Evolutionary conservation across 23 tunicate genomes (phyloP).

Genomic region (Styela plicata): DNA sequence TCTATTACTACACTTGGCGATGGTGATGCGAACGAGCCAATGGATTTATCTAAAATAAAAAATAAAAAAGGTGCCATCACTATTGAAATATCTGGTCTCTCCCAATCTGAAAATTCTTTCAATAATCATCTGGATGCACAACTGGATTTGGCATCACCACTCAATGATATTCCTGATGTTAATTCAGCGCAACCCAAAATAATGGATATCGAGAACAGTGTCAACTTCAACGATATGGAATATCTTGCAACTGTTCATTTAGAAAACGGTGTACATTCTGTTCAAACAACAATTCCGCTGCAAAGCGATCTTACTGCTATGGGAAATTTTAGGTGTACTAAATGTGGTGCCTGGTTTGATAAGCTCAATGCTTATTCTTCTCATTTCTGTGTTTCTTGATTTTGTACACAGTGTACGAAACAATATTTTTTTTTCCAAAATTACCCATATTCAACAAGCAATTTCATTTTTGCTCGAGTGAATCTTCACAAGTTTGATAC

Average conservation of each 20-base stretch:
- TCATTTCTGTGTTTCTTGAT: constrained; percentile 5
- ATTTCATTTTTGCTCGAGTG: no score
- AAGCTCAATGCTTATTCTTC: neutral
- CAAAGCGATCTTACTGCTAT: neutral
- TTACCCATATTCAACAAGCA: no score
- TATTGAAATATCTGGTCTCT: no score
- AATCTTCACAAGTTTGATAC: no score
- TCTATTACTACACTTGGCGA: neutral
- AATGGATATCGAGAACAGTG: neutral
- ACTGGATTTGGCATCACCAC: neutral
- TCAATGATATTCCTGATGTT: neutral
- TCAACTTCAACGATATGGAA: no score
- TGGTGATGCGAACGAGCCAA: neutral
- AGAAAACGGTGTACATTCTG: neutral
- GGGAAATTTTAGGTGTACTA: constrained; percentile 17
- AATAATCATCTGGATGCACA: neutral
- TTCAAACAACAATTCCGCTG: neutral
- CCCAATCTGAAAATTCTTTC: no score
- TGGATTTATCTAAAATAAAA: neutral
- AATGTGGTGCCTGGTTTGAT: constrained; percentile 19
- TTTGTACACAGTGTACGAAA: neutral
- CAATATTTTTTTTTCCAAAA: neutral
- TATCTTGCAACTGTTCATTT: neutral
- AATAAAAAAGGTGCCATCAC: neutral
- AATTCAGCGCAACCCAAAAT: neutral